A percentile compares a stretch with the other conserved stretches of the same genome.
Conservation (phyloP, 1,140 invertebrate species). For the Temnothorax curvispinosus region DNA sequence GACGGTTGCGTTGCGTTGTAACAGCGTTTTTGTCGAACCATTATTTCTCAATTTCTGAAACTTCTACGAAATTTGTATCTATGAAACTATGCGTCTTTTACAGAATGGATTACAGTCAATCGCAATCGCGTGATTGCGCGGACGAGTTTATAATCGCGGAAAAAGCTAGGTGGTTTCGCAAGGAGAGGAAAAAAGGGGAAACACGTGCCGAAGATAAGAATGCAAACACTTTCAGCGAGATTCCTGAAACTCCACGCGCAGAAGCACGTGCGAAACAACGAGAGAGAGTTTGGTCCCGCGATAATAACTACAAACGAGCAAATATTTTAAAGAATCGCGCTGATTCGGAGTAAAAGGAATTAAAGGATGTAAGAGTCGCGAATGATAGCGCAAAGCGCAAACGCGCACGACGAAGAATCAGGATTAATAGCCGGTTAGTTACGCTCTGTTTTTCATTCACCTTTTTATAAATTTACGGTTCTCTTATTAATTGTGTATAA, state of each 20-base stretch:
- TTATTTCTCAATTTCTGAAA: neutral
- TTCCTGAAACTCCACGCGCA: neutral
- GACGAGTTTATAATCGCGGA: neutral
- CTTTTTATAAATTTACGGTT: neutral
- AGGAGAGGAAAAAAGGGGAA: neutral
- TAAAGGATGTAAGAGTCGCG: neutral
- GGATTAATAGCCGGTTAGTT: neutral
- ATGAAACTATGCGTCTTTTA: neutral
- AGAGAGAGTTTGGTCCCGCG: neutral
- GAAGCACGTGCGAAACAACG: neutral
- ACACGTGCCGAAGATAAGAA: neutral
- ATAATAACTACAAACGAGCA: neutral
- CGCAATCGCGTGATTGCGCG: neutral
- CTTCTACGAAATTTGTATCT: neutral
- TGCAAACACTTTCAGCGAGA: neutral
- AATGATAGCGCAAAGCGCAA: neutral
- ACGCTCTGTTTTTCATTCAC: neutral
- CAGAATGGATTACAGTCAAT: neutral
- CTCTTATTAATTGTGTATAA: neutral
- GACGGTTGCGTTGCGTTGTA: neutral
- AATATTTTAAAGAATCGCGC: conserved; percentile 6
- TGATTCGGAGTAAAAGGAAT: neutral
- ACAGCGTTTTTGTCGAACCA: neutral
- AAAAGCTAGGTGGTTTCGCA: neutral
- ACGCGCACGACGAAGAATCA: neutral